Evolutionary conservation across 2,888 invertebrate genomes (phyloP).

Genomic region (Ophion ventricosus): DNA sequence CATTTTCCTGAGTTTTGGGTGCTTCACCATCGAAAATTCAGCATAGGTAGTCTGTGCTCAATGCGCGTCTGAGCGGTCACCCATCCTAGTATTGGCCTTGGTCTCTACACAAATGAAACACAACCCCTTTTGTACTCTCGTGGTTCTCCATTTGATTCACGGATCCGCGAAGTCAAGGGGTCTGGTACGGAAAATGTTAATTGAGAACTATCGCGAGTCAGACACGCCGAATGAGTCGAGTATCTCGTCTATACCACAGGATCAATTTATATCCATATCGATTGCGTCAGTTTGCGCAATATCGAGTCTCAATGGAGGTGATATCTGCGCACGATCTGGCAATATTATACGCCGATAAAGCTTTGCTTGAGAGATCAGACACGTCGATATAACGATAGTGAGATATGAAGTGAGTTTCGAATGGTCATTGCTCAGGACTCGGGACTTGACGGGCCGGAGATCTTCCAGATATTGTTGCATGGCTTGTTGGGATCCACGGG

Average conservation of each 20-base stretch:
- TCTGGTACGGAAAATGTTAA: neutral
- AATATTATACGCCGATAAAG: conserved; percentile 10
- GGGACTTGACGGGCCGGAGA: conserved; percentile 2
- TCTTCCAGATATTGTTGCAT: conserved; percentile 5
- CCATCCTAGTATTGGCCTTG: no score
- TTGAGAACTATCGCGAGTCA: conserved; percentile 22
- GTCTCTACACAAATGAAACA: no score
- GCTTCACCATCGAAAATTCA: no score
- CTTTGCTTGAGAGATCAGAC: conserved; percentile 28
- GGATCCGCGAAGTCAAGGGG: neutral
- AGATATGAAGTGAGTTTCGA: conserved; percentile 30
- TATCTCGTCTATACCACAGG: conserved; percentile 43
- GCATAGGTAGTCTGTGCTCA: no score
- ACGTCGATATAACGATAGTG: conserved; percentile 41
- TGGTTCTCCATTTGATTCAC: neutral
- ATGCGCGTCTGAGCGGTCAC: no score
- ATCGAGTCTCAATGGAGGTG: conserved; percentile 9
- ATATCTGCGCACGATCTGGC: conserved; percentile 16
- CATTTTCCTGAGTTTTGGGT: no score
- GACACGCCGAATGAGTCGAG: conserved; percentile 17
- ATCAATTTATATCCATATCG: conserved; percentile 53
- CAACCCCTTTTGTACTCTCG: no score
- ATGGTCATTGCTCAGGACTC: conserved; percentile 33
- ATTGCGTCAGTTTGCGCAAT: conserved; percentile 33
- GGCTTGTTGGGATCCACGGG: conserved; percentile 16